Conservation (phyloP, 2,888 invertebrate species). For the Plebejus argus region DNA sequence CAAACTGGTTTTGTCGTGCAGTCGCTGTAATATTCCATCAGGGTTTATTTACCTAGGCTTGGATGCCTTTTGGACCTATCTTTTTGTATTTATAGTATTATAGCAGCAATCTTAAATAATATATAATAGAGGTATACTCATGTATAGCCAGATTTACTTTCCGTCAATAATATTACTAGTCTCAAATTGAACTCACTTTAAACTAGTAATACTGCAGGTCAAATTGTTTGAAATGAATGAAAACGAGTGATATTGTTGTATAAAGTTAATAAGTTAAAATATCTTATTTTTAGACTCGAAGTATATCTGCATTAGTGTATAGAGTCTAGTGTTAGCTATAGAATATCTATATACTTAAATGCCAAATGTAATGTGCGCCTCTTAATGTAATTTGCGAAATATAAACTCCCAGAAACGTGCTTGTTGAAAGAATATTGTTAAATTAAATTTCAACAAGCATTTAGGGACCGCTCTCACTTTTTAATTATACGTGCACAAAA, state of each 20-base stretch:
- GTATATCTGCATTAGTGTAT: slow-evolving; percentile 62
- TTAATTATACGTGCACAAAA: slow-evolving; percentile 46
- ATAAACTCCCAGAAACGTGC: slow-evolving; percentile 32
- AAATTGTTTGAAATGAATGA: slow-evolving; percentile 49
- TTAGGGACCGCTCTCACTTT: slow-evolving; percentile 36
- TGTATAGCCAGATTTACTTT: slow-evolving; percentile 30
- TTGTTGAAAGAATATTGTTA: background rate
- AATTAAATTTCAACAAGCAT: slow-evolving; percentile 37
- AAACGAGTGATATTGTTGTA: slow-evolving; percentile 57
- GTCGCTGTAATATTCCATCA: background rate
- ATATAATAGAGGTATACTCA: background rate
- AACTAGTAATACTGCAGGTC: slow-evolving; percentile 46
- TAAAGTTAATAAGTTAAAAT: slow-evolving; percentile 54
- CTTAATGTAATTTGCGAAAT: slow-evolving; percentile 51
- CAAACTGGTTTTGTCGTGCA: slow-evolving; percentile 24
- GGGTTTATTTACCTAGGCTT: background rate
- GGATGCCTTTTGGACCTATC: background rate
- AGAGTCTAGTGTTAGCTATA: slow-evolving; percentile 53
- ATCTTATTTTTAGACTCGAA: slow-evolving; percentile 68
- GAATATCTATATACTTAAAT: slow-evolving; percentile 44
- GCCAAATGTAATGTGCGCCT: slow-evolving; percentile 51
- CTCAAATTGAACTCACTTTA: slow-evolving; percentile 47
- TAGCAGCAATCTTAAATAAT: background rate
- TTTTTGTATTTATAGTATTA: background rate
- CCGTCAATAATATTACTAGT: slow-evolving; percentile 53